A percentile compares a stretch with the other conserved stretches of the same genome.
These are phyloP conservation scores for Thyatira batis DNA, from an alignment of 2,888 invertebrate genomes.

Conservation along the genomic window DNA sequence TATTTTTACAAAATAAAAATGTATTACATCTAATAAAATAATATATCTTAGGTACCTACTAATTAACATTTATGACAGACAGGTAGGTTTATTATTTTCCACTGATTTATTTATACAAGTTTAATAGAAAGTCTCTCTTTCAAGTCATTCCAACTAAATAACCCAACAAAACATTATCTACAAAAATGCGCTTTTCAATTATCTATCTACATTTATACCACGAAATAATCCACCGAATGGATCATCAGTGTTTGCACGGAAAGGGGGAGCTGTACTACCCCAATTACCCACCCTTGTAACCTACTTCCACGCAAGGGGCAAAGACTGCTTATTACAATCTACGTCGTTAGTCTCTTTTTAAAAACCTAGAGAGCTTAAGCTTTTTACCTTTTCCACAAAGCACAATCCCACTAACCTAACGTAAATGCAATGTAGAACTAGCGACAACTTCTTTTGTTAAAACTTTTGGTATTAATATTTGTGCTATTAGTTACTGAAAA, in stretches of 20 bases:
- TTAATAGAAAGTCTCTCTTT: too few species aligned
- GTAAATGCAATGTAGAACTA: background rate
- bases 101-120: too few species aligned
- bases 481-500: background rate
- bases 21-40: too few species aligned
- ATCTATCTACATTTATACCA: too few species aligned
- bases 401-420: background rate
- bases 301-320: constrained; percentile 36
- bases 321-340: constrained; percentile 30
- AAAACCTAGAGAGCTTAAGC: constrained; percentile 19
- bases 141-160: too few species aligned
- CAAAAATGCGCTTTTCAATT: too few species aligned
- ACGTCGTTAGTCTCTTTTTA: constrained; percentile 26
- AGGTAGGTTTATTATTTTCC: too few species aligned
- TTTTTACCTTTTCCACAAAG: constrained; percentile 8
- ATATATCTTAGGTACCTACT: too few species aligned
- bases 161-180: too few species aligned
- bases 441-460: background rate
- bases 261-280: constrained; percentile 20
- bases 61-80: too few species aligned
- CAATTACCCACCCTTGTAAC: constrained; percentile 43
- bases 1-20: too few species aligned
- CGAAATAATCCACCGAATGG: constrained; percentile 19
- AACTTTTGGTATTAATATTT: background rate
- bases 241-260: constrained; percentile 26